A percentile compares a stretch with the other conserved stretches of the same genome.
Conservation (phyloP, 92 coral and sea anemone species). For the Paramuricea clavata region DNA sequence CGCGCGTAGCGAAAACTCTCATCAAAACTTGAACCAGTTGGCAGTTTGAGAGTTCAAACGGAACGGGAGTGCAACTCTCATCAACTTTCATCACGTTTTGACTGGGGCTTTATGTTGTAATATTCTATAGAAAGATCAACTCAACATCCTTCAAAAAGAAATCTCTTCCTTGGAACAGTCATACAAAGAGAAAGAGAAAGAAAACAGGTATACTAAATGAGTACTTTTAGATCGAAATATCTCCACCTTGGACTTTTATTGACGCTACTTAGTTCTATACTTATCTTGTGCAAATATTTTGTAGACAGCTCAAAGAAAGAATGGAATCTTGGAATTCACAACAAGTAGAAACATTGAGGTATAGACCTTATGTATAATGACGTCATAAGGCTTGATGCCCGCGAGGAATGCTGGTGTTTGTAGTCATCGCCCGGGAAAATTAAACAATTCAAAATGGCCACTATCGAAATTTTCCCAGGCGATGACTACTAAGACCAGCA, state of each 20-base stretch:
- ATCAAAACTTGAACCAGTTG: too few relatives aligned
- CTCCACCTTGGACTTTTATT: neutral
- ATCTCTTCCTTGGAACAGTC: constrained; percentile 86
- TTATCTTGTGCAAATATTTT: neutral
- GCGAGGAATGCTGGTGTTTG: too few relatives aligned
- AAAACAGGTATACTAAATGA: constrained; percentile 71
- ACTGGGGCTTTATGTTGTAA: neutral
- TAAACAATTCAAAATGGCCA: too few relatives aligned
- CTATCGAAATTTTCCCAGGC: too few relatives aligned
- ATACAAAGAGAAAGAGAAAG: constrained; percentile 72
- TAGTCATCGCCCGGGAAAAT: too few relatives aligned
- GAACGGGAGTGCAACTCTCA: too few relatives aligned
- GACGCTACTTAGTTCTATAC: neutral
- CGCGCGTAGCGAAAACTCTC: too few relatives aligned
- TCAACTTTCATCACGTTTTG: too few relatives aligned
- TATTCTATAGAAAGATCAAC: constrained; percentile 83
- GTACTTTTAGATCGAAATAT: neutral
- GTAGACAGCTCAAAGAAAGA: constrained; percentile 75
- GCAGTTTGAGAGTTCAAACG: too few relatives aligned
- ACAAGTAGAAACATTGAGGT: constrained; percentile 79
- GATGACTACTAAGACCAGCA: too few relatives aligned
- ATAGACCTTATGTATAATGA: too few relatives aligned
- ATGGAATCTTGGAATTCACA: constrained; percentile 77
- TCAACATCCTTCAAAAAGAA: constrained; percentile 86
- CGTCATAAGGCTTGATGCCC: too few relatives aligned